Conservation (phyloP, 2,113 vertebrate species). For the Nannobrachium achirus region DNA sequence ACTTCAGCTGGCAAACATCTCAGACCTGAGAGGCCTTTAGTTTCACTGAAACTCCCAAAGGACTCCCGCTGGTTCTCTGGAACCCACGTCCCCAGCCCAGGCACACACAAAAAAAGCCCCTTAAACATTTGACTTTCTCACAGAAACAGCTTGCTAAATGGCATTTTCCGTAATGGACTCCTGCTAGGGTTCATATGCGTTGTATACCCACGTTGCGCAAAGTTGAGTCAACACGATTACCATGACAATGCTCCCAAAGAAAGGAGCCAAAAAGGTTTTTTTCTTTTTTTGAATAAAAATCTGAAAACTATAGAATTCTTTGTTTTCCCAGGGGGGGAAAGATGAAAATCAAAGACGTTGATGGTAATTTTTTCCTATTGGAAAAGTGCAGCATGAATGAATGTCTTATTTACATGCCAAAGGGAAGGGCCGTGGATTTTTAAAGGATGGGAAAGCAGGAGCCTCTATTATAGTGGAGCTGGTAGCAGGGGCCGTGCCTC, state of each 20-base stretch:
- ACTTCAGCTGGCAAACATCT: conserved; percentile 78
- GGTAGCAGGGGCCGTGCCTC: conserved; percentile 77
- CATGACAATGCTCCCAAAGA: conserved; percentile 82
- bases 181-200: conserved; percentile 83
- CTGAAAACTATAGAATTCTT: conserved; percentile 89
- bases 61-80: conserved; percentile 73
- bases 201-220: conserved; percentile 81
- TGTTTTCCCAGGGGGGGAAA: conserved; percentile 77
- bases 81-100: conserved; percentile 64
- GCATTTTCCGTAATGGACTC: conserved; percentile 86
- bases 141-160: conserved; percentile 85
- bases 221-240: conserved; percentile 87
- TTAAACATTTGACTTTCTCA: conserved; percentile 85
- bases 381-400: conserved; percentile 86
- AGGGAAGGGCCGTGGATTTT: conserved; percentile 76
- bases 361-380: conserved; percentile 87
- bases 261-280: conserved; percentile 71
- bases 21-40: conserved; percentile 73
- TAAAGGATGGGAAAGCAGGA: conserved; percentile 85
- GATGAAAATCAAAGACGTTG: conserved; percentile 90
- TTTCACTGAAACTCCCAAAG: conserved; percentile 67
- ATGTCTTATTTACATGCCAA: conserved; percentile 97
- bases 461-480: conserved; percentile 81
- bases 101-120: conserved; percentile 69
- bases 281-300: conserved; percentile 76